Evolutionary conservation across 2,797 vertebrate species (phyloP).

Genomic region (Intellagama lesueurii): DNA sequence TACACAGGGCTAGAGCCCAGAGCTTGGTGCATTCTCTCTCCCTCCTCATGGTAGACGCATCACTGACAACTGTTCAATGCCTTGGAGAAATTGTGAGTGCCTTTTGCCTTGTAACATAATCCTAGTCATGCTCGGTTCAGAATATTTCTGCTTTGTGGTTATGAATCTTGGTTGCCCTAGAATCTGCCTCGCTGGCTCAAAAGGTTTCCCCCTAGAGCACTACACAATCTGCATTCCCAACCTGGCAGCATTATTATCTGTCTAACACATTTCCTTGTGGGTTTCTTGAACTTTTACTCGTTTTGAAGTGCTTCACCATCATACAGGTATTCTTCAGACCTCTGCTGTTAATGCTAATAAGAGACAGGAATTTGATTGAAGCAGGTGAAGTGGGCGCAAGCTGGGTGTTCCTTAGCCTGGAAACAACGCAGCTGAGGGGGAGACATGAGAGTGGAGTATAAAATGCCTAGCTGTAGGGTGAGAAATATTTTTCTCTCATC

Average conservation of each 20-base stretch:
- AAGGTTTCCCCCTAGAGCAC: not conserved
- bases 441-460: not conserved
- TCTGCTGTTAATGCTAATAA: not conserved
- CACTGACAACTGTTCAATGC: slow-evolving; percentile 89
- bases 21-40: slow-evolving; percentile 89
- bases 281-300: not conserved
- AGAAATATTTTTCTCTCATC: not conserved
- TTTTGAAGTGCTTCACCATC: not conserved
- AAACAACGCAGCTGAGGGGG: not conserved
- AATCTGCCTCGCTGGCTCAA: too few species aligned
- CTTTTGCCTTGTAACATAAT: not conserved
- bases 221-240: not conserved
- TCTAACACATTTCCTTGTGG: not conserved
- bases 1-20: slow-evolving; percentile 86
- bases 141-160: not conserved
- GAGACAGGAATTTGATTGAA: not conserved
- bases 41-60: slow-evolving; percentile 90
- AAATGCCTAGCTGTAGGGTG: not conserved
- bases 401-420: not conserved
- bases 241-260: not conserved
- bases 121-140: not conserved
- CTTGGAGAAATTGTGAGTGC: slow-evolving; percentile 95
- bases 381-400: not conserved
- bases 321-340: not conserved
- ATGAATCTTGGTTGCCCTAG: not conserved